A percentile compares a stretch with the other conserved stretches of the same genome.
phyloP scores from a whole-genome alignment of 2,888 invertebrate genomes.

The Chymomyza fuscimana region DNA sequence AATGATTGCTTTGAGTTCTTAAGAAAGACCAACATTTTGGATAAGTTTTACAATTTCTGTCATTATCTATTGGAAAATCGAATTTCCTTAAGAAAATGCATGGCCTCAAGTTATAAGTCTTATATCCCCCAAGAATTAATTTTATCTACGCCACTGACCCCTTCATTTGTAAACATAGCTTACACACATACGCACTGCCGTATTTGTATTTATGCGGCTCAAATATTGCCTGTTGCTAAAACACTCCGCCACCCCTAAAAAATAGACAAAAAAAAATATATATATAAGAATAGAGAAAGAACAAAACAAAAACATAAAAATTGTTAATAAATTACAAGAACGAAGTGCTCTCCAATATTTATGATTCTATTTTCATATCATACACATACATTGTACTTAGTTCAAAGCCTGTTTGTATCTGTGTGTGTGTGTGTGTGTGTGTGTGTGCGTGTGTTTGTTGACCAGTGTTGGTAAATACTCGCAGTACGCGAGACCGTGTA shows the following conservation, averaged over 20 bases:
- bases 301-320: constrained; percentile 36
- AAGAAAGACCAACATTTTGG: no score
- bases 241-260: no score
- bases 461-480: neutral
- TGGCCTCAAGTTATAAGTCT: no score
- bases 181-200: neutral
- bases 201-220: constrained; percentile 16
- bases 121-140: no score
- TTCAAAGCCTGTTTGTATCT: neutral
- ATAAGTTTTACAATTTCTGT: no score
- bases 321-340: constrained; percentile 43
- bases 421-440: neutral
- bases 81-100: no score
- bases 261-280: neutral
- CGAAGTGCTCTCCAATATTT: constrained; percentile 24
- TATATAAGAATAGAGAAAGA: neutral
- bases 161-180: neutral
- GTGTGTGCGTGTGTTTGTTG: neutral
- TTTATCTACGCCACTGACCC: neutral
- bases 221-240: constrained; percentile 25
- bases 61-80: no score
- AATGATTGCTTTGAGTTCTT: no score
- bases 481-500: neutral
- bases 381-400: neutral
- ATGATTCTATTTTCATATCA: neutral